A percentile compares a stretch with the other conserved stretches of the same genome.
Evolutionary conservation across 2,888 invertebrate genomes (phyloP).

Genomic region (Mythimna vitellina): DNA sequence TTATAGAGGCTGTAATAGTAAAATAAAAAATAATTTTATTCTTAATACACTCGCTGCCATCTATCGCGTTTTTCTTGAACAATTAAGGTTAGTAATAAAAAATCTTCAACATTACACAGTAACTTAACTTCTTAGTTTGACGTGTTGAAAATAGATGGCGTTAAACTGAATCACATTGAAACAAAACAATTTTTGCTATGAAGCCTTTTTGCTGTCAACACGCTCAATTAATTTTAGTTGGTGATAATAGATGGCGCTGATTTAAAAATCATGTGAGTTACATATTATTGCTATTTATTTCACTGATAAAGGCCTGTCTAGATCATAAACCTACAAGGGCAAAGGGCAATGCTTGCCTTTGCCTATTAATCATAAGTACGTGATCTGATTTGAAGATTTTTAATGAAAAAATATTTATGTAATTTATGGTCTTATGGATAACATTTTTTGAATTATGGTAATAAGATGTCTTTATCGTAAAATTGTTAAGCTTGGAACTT

Average conservation of each 20-base stretch:
- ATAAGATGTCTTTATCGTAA: neutral
- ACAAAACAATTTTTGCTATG: neutral
- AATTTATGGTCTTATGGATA: slow-evolving; percentile 22
- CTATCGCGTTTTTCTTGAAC: neutral
- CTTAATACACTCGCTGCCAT: slow-evolving; percentile 1
- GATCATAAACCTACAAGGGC: neutral
- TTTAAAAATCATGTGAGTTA: neutral
- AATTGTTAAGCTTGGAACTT: neutral
- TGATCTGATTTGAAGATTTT: slow-evolving; percentile 24
- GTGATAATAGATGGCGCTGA: slow-evolving; percentile 18
- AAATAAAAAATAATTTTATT: too few species aligned
- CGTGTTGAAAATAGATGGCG: slow-evolving; percentile 24
- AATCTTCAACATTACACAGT: neutral
- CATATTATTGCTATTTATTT: neutral
- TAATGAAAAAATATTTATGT: slow-evolving; percentile 19
- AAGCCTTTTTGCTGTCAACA: neutral
- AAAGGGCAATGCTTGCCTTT: slow-evolving; percentile 1
- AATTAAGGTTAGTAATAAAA: neutral
- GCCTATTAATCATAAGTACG: slow-evolving; percentile 30
- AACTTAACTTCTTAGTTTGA: neutral
- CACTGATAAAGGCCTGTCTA: neutral
- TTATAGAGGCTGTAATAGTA: too few species aligned
- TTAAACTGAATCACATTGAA: neutral
- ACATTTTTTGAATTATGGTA: slow-evolving; percentile 1
- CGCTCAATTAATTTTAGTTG: fast-evolving